Conservation (phyloP, 2,113 vertebrate genomes). For the Axis porcinus region DNA sequence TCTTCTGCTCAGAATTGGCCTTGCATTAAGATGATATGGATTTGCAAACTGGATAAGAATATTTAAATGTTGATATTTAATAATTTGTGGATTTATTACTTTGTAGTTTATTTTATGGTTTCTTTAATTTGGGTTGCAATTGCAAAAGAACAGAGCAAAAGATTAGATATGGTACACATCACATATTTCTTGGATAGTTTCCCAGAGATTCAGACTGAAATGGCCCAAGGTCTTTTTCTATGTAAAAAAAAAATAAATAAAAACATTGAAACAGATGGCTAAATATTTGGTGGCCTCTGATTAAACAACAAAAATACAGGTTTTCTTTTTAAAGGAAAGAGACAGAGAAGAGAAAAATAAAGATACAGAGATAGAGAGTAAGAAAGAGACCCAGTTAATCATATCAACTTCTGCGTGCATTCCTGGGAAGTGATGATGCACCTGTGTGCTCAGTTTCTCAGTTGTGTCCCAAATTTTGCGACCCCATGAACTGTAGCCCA, state of each 20-base stretch:
- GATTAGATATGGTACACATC: not conserved
- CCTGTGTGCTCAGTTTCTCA: rapidly evolving
- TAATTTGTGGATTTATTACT: conserved; percentile 18
- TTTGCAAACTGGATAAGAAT: conserved; percentile 14
- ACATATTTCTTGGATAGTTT: conserved; percentile 45
- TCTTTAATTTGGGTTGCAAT: conserved; percentile 28
- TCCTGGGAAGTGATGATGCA: not conserved
- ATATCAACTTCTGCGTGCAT: not conserved
- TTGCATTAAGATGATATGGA: not conserved
- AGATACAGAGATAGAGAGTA: not conserved
- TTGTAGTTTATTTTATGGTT: conserved; percentile 30
- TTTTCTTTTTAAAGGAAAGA: not conserved
- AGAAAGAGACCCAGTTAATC: not conserved
- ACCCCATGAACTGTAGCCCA: not conserved
- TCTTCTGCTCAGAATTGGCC: not conserved
- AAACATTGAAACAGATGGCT: conserved; percentile 40
- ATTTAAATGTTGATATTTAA: conserved; percentile 37
- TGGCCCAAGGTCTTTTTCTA: conserved; percentile 28
- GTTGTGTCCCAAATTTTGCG: rapidly evolving
- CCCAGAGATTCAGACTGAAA: conserved; percentile 39
- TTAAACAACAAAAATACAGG: conserved; percentile 17
- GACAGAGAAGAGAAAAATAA: not conserved
- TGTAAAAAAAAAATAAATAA: not conserved
- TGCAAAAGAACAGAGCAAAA: not conserved
- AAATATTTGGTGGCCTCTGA: conserved; percentile 23